phyloP scores from a whole-genome alignment of 2,888 invertebrate species.

The Eupithecia exiguata region DNA sequence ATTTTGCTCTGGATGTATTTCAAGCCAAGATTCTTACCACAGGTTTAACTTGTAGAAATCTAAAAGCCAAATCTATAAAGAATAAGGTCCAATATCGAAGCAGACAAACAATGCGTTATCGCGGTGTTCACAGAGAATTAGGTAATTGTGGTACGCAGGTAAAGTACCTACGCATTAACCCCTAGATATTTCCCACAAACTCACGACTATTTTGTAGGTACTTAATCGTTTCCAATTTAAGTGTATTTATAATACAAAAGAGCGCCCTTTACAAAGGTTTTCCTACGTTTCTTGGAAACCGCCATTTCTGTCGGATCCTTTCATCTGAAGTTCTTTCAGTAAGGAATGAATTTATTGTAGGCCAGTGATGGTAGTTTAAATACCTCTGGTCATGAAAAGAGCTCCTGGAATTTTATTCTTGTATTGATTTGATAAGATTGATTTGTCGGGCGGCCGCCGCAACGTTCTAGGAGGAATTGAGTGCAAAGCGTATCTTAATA shows the following conservation, averaged over 20 bases:
- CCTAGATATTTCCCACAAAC: background rate
- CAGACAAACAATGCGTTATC: too few relatives aligned
- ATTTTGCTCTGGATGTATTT: background rate
- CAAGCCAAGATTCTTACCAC: background rate
- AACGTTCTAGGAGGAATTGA: background rate
- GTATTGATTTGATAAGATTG: background rate
- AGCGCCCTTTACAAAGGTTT: background rate
- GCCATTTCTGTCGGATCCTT: conserved; percentile 2
- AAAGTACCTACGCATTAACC: too few relatives aligned
- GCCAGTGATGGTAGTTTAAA: background rate
- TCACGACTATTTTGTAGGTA: background rate
- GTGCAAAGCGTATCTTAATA: background rate
- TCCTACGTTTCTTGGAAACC: background rate
- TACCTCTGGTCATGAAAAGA: background rate
- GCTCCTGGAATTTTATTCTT: background rate
- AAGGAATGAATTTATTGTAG: background rate
- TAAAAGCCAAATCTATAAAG: too few relatives aligned
- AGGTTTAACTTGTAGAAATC: too few relatives aligned
- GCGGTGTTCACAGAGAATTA: too few relatives aligned
- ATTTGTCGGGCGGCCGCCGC: background rate
- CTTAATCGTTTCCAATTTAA: background rate
- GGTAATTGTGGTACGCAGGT: too few relatives aligned
- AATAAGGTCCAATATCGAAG: too few relatives aligned
- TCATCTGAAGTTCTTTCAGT: conserved; percentile 12
- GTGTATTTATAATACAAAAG: conserved; percentile 3